Evolutionary conservation across 1,140 invertebrate species (phyloP), one percentile per base, ranked within the genome.

Genomic region (Papilio polytes): DNA sequence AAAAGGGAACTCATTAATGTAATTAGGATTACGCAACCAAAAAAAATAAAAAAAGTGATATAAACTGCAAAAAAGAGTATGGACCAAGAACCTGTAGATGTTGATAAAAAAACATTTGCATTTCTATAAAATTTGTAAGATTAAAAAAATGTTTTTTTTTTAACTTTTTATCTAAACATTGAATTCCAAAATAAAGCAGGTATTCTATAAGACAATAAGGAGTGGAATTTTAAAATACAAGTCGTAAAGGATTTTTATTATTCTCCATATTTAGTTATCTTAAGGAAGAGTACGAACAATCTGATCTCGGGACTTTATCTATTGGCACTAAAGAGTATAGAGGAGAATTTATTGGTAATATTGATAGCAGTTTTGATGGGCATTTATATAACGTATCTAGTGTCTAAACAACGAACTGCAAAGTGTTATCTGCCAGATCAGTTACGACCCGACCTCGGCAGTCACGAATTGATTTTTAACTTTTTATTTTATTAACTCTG

Each of bases 391-490:
- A 74, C 81, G 85, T 88, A 87, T 86, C 85, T 76, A 85, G 82
- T 79, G 78, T 85, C 84, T 26, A 83, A 85, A 83, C 83, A 78
- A 87, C 85, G 85, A 80, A 78, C 80, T 81, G 85, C 80, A 88
- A 85, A 87, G 82, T 84, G 80, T 81, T 91, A 91, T 92, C 88
- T 26, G 36, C 41, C 81, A 20, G 80, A 56, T 66, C 74, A 81
- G 89, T 89, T 88, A 85, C 81, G 36, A 92, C 89, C 90, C 81
- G 36, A 92, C 89, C 90, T 83, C 36, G 0, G 46, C 63, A 89
- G 92, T 93, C 89, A 92, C 85, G 88, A 92, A 93, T 93, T 93
- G 92, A 93, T 90, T 93, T 89, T 92, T 89, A 93, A 88, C 85
- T 84, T 87, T 86, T 85, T 82, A 87, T 88, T 90, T 76, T 76